Conservation (phyloP, 2,797 vertebrate species). For the Pseudotriccus pelzelni region DNA sequence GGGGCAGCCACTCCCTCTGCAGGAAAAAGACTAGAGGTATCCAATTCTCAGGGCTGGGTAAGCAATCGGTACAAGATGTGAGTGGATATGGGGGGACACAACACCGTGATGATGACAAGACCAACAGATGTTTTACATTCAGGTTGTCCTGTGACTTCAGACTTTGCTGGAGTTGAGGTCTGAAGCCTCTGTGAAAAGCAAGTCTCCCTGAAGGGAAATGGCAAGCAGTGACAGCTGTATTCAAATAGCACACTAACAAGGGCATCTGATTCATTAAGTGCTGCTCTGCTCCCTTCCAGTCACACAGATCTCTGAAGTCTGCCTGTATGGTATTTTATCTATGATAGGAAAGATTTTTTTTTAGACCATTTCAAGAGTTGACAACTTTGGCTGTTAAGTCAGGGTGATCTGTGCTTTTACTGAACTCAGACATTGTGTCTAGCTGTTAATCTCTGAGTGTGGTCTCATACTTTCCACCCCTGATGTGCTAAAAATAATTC, state of each 20-base stretch:
- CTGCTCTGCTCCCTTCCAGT: background rate
- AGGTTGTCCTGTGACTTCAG: background rate
- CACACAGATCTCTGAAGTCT: background rate
- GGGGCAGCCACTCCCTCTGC: conserved; percentile 41
- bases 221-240: background rate
- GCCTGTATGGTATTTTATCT: background rate
- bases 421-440: background rate
- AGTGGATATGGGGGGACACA: accelerated
- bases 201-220: background rate
- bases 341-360: background rate
- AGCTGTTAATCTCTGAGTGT: background rate
- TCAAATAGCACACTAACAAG: background rate
- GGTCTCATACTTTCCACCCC: background rate
- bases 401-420: background rate
- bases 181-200: background rate
- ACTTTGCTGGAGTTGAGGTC: background rate
- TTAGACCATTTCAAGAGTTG: background rate
- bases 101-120: accelerated
- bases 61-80: accelerated
- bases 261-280: background rate
- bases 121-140: background rate
- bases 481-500: background rate
- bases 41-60: background rate
- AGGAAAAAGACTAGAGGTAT: background rate
- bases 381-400: background rate